A percentile compares a stretch with the other conserved stretches of the same genome.
Conservation (phyloP, 1,140 invertebrate genomes). For the Hycleus phaleratus region DNA sequence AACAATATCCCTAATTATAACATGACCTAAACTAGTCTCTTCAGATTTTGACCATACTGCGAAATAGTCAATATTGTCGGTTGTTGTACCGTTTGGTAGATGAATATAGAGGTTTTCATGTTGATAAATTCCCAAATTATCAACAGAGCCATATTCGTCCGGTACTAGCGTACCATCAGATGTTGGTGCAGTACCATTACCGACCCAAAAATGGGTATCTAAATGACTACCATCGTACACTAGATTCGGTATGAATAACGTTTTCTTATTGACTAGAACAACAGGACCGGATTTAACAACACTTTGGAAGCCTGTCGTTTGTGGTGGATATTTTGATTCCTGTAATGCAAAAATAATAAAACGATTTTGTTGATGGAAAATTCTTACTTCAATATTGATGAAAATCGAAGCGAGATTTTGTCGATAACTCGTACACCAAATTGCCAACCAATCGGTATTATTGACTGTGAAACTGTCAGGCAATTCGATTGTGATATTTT, state of each 20-base stretch:
- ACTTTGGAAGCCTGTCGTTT: conserved; percentile 1
- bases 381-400: no score
- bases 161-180: conserved; percentile 50
- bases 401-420: no score
- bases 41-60: conserved; percentile 75
- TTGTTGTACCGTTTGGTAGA: conserved; percentile 71
- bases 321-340: background rate
- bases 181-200: conserved; percentile 24
- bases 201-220: conserved; percentile 21
- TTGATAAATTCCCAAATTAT: conserved; percentile 30
- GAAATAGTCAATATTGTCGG: conserved; percentile 82
- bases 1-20: background rate
- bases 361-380: background rate
- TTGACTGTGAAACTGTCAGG: conserved; percentile 74
- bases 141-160: conserved; percentile 18
- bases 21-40: conserved; percentile 68
- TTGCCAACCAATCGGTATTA: conserved; percentile 78
- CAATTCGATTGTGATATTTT: conserved; percentile 76
- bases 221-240: conserved; percentile 14
- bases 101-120: conserved; percentile 76
- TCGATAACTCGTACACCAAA: conserved; percentile 63
- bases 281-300: conserved; percentile 23
- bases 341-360: background rate
- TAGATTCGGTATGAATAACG: conserved; percentile 24
- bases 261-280: conserved; percentile 28